Percentiles rank a stretch among this genome's conserved stretches.
Evolutionary conservation across 2,113 vertebrate genomes (phyloP).

Genomic region (Hiodon alosoides): DNA sequence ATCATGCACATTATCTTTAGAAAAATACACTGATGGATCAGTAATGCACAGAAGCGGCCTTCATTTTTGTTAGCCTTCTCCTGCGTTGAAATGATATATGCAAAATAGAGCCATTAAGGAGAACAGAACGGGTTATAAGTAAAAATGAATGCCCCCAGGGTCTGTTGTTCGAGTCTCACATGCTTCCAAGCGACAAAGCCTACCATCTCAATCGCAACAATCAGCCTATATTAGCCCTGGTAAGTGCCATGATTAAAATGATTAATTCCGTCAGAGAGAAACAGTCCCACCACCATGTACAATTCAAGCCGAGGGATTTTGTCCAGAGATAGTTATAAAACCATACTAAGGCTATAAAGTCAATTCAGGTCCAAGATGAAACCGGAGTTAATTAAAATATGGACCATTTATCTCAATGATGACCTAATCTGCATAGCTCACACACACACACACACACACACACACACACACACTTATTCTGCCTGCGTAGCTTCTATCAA

Average conservation of each 20-base stretch:
- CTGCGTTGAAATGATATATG: neutral
- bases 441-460: neutral
- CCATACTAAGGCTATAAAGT: neutral
- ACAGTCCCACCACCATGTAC: constrained; percentile 18
- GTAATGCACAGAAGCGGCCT: neutral
- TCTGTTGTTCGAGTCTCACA: neutral
- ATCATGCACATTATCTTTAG: constrained; percentile 3
- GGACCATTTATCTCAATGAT: no score
- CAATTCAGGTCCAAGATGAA: neutral
- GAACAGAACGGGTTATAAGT: neutral
- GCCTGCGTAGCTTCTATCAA: neutral
- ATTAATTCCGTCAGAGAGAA: constrained; percentile 30
- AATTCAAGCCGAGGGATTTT: constrained; percentile 32
- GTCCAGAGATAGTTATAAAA: neutral
- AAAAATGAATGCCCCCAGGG: neutral
- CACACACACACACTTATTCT: neutral
- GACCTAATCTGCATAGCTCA: neutral
- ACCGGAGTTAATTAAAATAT: no score
- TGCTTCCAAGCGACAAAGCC: constrained; percentile 1
- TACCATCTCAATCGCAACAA: constrained; percentile 22
- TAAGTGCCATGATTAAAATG: constrained; percentile 39
- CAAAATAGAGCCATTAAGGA: neutral
- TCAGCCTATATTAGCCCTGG: constrained; percentile 43
- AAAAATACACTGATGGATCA: constrained; percentile 12
- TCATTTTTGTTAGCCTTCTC: neutral